Evolutionary conservation across 2,888 invertebrate genomes (phyloP), one percentile per base, ranked within the genome.

Genomic region (Tridacna crocea): DNA sequence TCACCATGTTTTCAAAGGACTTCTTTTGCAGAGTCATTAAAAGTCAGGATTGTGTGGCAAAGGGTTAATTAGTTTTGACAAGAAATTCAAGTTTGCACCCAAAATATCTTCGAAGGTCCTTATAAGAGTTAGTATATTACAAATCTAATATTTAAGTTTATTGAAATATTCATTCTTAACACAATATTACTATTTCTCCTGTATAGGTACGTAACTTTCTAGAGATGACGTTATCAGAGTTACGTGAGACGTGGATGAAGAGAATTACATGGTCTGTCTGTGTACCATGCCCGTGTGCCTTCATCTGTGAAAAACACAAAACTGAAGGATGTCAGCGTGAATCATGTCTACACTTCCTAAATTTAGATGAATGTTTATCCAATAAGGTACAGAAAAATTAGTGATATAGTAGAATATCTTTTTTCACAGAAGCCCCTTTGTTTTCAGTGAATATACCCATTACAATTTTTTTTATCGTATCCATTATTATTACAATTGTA

Each of bases 331-430:
- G 95, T 81, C 68, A 79, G 2, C 87, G 93, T 36, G 91, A 92
- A 48, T 80, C 88, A 3, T 95, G 95, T 88, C 80, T 93, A 13
- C 95, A 95, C 90, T 94, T 95, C 83, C 89, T 95, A 24, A 91
- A 93, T 78, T 90, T 95, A 11, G 94, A 95, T 87, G 94, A 95
- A 77, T 95, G 95, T 88, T 88, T 95, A n/a, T 88, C 93, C 19
- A 94, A 93, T 82, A 94, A 94, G 91, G 95, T 94, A 77, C 81
- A 87, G 61, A n/a, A 22, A n/a, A 13, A 24, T 61, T 55, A 10
- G 1, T 55, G 15, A 55, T 55, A 19, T 19, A 55, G 55, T 6
- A 55, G 10, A 55, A 51, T 15, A 51, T 15, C 51, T 51, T 51
- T 51, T 51, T 51, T 15, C 12, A 51, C 51, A 51, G 51, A 51